Evolutionary conservation across 2,797 vertebrate species (phyloP), one percentile per base, ranked within the genome.

Genomic region (Danio jaintianensis): DNA sequence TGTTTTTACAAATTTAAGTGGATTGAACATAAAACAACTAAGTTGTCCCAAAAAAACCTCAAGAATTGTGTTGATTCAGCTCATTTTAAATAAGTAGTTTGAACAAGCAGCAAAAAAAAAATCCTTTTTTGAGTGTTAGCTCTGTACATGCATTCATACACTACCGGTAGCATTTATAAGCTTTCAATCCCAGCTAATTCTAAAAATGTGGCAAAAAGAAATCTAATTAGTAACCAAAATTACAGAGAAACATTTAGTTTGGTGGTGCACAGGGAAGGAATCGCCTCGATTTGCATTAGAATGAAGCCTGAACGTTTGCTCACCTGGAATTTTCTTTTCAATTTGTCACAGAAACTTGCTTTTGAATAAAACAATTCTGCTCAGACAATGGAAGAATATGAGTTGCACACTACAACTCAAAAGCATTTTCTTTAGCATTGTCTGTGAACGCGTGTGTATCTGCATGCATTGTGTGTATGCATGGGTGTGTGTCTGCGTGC

Each of bases 401-500:
- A n/a, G 63, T 9, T 29, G 6, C 66, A 29, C 43, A 40, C 22
- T 10, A 2, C 10, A 59, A 36, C 16, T 48, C 53, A 50, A 64
- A 71, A 63, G 36, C 6, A 43, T 18, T 56, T 59, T 43, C 16
- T 53, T 40, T 62, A 5, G 53, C 20, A 69, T 72, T 62, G 68
- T 83, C 55, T 58, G 59, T 61, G 52, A 45, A 48, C 50, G 18
- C 7, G 52, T 80, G 62, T 10, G 53, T 58, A 68, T 59, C 22
- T 59, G 53, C 53, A 59, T 40, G 53, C 63, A 59, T 59, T 70
- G 76, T 70, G 29, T 29, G 43, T 22, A 52, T 48, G 40, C 22
- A 20, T 50, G 59, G 74, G 69, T 67, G 82, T 77, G 16, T 74
- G 71, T 45, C 50, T 63, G 45, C 10, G 18, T 71, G 85, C 64